Base-by-base conservation (phyloP, 2,797 vertebrate genomes). In the Myotis myotis region DNA sequence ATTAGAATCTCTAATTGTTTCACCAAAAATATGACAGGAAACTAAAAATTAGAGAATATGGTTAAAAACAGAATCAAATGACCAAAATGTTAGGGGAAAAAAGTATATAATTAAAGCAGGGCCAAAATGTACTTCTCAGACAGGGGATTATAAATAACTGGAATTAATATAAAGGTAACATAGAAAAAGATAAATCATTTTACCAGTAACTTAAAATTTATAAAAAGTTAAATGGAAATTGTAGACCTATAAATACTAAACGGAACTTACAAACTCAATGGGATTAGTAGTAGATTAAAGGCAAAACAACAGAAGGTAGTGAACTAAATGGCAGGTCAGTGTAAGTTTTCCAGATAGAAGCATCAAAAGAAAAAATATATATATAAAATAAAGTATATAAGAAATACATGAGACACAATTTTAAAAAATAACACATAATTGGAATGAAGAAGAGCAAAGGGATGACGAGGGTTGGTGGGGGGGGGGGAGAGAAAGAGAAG, bases 181-280 rank as follows among this genome's bases (percentile, higher is more conserved):
- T 23, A 92, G 10, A 8, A 57, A 89, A 19, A 72, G 30, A 55
- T 13, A 94, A 55, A 90, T 85, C 47, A 79, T 75, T 85, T 85
- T 49, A 81, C 7, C 28, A 89, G 22, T 57, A 64, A 60, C 68
- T 75, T 89, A 86, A 80, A 68, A 44, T 60, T 41, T 68, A 30
- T 80, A 49, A 51, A 60, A 66, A 6, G 28, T 41, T 44, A 33
- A 85, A 66, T 89, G 13, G 20, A 64, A 95, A 66, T 66, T 66
- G 1, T 57, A 49, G n/a, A 55, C 62, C 47, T 78, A 1, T 79
- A 33, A 79, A 89, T 68, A 20, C 20, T 80, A 33, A 74, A 85
- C 20, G 68, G 49, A 80, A 92, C n/a, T 85, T 84, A 41, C 13
- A 80, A 80, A 47, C 66, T 76, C 28, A 33, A 22, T 57, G 8